A percentile compares a stretch with the other conserved stretches of the same genome.
Conservation (phyloP, 1,140 invertebrate genomes). For the Leucophenga varia region DNA sequence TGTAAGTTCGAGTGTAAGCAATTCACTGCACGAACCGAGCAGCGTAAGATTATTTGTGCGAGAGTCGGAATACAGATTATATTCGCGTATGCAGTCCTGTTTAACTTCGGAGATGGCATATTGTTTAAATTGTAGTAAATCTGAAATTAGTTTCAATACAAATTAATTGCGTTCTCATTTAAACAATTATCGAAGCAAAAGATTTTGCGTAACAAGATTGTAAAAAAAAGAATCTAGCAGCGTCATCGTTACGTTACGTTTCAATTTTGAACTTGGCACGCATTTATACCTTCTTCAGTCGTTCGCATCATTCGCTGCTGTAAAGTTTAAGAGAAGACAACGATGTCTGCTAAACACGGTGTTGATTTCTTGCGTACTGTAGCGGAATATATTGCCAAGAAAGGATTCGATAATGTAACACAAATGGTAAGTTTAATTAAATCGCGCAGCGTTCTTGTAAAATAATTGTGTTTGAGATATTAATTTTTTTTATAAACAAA, state of each 20-base stretch:
- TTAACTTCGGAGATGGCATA: slow-evolving; percentile 14
- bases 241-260: neutral
- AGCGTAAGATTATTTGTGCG: slow-evolving; percentile 19
- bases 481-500: neutral
- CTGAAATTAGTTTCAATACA: neutral
- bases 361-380: slow-evolving; percentile 50
- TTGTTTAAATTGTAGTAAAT: slow-evolving; percentile 10
- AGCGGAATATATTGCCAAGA: slow-evolving; percentile 36
- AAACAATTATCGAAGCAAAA: neutral
- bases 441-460: too few species aligned
- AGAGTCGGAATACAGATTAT: slow-evolving; percentile 14
- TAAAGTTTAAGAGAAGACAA: slow-evolving; percentile 11
- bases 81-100: slow-evolving; percentile 28
- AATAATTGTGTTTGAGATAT: too few species aligned
- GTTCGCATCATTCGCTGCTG: slow-evolving; percentile 23
- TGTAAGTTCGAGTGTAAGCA: slow-evolving; percentile 30
- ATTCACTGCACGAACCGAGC: slow-evolving; percentile 19
- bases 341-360: slow-evolving; percentile 52
- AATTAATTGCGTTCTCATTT: neutral
- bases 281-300: slow-evolving; percentile 13
- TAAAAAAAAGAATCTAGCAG: neutral
- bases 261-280: neutral
- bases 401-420: slow-evolving; percentile 57
- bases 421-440: slow-evolving; percentile 58
- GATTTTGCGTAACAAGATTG: neutral